phyloP scores from a whole-genome alignment of 2,888 invertebrate genomes.

The Pherbina coryleti region DNA sequence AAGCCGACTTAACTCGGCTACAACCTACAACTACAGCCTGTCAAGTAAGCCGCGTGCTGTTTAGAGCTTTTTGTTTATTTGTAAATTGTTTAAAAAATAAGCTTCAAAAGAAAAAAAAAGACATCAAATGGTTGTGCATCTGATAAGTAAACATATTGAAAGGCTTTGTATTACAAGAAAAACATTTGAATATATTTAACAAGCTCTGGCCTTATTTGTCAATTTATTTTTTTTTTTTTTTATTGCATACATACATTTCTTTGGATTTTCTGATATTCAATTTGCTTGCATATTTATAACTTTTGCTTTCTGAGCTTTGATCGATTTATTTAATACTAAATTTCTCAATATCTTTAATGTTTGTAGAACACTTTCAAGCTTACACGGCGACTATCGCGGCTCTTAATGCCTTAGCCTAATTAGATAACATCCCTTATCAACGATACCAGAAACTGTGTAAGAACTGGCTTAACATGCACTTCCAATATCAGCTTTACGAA shows the following conservation, averaged over 20 bases:
- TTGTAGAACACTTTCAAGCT: constrained; percentile 14
- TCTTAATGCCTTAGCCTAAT: constrained; percentile 57
- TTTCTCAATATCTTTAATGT: not conserved
- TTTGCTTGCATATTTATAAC: constrained; percentile 29
- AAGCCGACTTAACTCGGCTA: too few species aligned
- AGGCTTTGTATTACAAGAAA: constrained; percentile 33
- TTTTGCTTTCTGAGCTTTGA: constrained; percentile 2
- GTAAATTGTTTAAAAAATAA: too few species aligned
- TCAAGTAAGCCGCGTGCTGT: too few species aligned
- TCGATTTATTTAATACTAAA: not conserved
- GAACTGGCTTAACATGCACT: not conserved
- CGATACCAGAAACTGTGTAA: not conserved
- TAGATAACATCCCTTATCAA: constrained; percentile 56
- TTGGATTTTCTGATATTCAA: constrained; percentile 1
- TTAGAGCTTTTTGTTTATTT: too few species aligned
- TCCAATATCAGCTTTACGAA: not conserved
- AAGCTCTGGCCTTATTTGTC: not conserved
- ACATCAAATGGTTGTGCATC: too few species aligned
- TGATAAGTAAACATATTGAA: too few species aligned
- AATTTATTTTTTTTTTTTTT: constrained; percentile 7
- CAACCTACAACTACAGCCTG: too few species aligned
- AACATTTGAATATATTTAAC: constrained; percentile 30
- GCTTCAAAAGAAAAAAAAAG: too few species aligned
- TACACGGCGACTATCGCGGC: not conserved
- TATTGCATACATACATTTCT: not conserved